phyloP scores from a whole-genome alignment of 1,140 invertebrate species.

The Pseudomyrmex dendroicus region DNA sequence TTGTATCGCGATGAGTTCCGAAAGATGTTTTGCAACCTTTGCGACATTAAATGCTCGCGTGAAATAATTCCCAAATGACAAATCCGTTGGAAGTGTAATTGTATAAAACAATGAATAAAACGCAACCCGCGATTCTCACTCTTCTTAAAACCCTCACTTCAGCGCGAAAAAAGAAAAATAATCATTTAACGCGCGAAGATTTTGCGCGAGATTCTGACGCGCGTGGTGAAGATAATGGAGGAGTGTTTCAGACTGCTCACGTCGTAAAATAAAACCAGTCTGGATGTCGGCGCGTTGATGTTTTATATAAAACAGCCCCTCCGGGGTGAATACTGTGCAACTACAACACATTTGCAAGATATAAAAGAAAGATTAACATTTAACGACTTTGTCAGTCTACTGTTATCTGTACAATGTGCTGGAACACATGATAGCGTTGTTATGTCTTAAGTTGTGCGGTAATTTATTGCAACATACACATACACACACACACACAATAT shows the following conservation, averaged over 20 bases:
- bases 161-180: neutral
- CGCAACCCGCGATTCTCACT: neutral
- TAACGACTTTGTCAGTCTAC: slow-evolving; percentile 59
- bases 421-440: slow-evolving; percentile 27
- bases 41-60: slow-evolving; percentile 1
- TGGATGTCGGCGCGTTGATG: slow-evolving; percentile 28
- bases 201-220: neutral
- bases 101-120: neutral
- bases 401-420: slow-evolving; percentile 20
- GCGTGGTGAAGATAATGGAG: slow-evolving; percentile 50
- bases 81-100: neutral
- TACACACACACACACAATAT: too few relatives aligned
- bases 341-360: slow-evolving; percentile 36
- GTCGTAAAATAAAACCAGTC: slow-evolving; percentile 61
- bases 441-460: neutral
- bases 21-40: neutral
- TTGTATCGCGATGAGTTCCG: too few relatives aligned
- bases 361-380: slow-evolving; percentile 72
- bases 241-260: slow-evolving; percentile 43
- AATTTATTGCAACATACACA: neutral
- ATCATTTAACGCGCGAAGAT: neutral
- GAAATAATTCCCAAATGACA: neutral
- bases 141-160: neutral
- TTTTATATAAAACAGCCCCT: slow-evolving; percentile 60
- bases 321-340: slow-evolving; percentile 26